Evolutionary conservation across 2,797 vertebrate species (phyloP), one percentile per base, ranked within the genome.

Genomic region (Phaenicophaeus curvirostris): DNA sequence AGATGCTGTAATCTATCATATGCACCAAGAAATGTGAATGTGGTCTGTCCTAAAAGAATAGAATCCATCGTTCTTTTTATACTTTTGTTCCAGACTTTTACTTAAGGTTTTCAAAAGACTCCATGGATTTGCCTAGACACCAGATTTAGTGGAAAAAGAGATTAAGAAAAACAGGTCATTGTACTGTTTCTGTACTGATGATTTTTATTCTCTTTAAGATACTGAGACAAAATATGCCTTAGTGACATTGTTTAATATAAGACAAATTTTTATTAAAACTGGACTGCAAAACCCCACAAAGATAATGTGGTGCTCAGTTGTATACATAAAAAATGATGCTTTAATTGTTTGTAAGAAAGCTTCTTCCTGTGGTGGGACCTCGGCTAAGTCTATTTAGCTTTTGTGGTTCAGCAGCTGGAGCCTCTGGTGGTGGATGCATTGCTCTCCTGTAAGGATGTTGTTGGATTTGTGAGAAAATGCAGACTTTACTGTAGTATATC

Each of bases 1-100:
- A 90, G 91, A 72, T 91, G 59, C 66, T 91, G 54, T 71, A 79
- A 86, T 79, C 44, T 71, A 17, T 95, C 30, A 37, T 91, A 63
- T 59, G 61, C 78, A 83, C 61, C 57, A 37, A 85, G 61, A 92
- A 93, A 57, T 82, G 55, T 92, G 41, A 89, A 18, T 78, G 87
- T 91, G 68, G 31, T 83, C 73, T 83, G 72, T 46, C 71, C 25
- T 77, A 67, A 81, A 85, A 74, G 5, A 89, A 12, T 28, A 73
- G 75, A 91, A 82, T 92, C 78, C 72, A 30, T 84, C 0, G 0
- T 88, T 44, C 31, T 82, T 82, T 48, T 91, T 77, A 3, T 61
- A 5, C 46, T 77, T 90, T 66, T 21, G 59, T 87, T 74, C 72
- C 42, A 77, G 31, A 20, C 37, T 87, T 90, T 66, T 44, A 44